phyloP scores from a whole-genome alignment of 2,797 vertebrate genomes.

The Oreochromis mossambicus region DNA sequence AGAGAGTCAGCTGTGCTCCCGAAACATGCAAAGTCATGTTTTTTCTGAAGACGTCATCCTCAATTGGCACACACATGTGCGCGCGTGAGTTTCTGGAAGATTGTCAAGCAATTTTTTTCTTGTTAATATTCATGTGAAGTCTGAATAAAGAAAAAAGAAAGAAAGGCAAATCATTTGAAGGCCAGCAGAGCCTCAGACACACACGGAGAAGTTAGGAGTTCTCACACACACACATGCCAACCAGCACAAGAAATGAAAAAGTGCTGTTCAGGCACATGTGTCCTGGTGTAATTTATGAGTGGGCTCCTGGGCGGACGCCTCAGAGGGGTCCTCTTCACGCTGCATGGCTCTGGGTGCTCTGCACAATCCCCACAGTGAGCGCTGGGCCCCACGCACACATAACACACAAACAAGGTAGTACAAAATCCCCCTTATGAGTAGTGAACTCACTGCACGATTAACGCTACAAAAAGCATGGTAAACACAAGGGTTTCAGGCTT shows the following conservation, averaged over 20 bases:
- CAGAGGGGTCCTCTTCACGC: constrained; percentile 83
- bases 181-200: not conserved
- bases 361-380: constrained; percentile 48
- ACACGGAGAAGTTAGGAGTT: not conserved
- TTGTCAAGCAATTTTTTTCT: constrained; percentile 11
- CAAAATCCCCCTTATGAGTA: constrained; percentile 54
- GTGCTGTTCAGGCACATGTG: constrained; percentile 75
- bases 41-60: constrained; percentile 33
- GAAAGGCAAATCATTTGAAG: constrained; percentile 11
- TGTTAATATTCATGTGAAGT: constrained; percentile 44
- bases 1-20: constrained; percentile 3
- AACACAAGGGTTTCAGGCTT: constrained; percentile 70
- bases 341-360: constrained; percentile 72
- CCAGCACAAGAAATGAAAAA: constrained; percentile 73
- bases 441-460: constrained; percentile 63
- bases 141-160: constrained; percentile 3
- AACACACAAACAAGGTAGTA: constrained; percentile 38
- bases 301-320: constrained; percentile 74
- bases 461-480: constrained; percentile 66
- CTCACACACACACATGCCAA: not conserved
- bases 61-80: not conserved
- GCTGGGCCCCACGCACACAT: constrained; percentile 5
- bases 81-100: constrained; percentile 38
- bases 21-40: constrained; percentile 18
- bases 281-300: constrained; percentile 85